Evolutionary conservation across 2,888 invertebrate species (phyloP).

Genomic region (Chromoteleia sp.): DNA sequence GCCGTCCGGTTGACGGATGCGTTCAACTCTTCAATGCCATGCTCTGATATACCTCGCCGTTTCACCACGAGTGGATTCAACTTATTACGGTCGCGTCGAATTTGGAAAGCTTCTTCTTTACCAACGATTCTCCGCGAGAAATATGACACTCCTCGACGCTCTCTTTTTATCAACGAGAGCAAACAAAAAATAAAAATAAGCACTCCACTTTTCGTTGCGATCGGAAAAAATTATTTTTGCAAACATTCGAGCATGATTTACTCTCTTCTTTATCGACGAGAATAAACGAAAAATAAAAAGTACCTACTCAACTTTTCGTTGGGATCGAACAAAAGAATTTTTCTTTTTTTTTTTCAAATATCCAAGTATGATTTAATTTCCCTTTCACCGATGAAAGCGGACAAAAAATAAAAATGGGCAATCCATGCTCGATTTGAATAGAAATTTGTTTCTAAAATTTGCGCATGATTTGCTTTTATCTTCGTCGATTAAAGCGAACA

Average conservation of each 20-base stretch:
- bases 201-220: slow-evolving; percentile 1
- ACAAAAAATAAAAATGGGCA: no score
- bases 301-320: not conserved
- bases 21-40: slow-evolving; percentile 75
- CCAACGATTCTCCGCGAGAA: slow-evolving; percentile 48
- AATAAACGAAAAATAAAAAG: not conserved
- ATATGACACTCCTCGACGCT: slow-evolving; percentile 52
- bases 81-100: slow-evolving; percentile 70
- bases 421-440: no score
- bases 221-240: slow-evolving; percentile 1
- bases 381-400: no score
- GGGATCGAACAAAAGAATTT: not conserved
- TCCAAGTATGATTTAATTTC: no score
- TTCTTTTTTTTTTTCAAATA: no score
- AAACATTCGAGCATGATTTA: no score
- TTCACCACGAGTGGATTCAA: slow-evolving; percentile 69
- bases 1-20: slow-evolving; percentile 76
- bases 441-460: no score
- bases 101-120: slow-evolving; percentile 62
- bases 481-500: no score
- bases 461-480: no score
- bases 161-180: not conserved
- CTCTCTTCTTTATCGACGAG: not conserved
- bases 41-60: slow-evolving; percentile 69
- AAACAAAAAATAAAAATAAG: slow-evolving; percentile 9